phyloP scores from a whole-genome alignment of 2,888 invertebrate genomes.

The Drosophila monieri region DNA sequence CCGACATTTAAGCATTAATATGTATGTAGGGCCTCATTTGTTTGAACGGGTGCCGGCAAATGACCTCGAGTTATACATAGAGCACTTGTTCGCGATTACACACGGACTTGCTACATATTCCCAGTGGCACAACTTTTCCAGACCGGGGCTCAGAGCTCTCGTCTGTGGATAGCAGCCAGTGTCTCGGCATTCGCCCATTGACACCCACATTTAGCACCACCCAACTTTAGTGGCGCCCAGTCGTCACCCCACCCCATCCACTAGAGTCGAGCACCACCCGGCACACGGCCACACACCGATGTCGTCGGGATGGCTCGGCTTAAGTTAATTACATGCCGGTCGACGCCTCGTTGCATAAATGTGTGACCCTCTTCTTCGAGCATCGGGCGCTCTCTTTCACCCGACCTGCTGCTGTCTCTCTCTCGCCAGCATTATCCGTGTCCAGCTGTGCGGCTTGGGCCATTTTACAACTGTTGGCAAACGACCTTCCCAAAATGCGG shows the following conservation, averaged over 20 bases:
- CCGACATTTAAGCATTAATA: not conserved
- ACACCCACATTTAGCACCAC: constrained; percentile 19
- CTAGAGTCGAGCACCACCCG: not conserved
- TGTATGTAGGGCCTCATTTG: constrained; percentile 30
- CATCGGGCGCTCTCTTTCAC: constrained; percentile 18
- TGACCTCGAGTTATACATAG: constrained; percentile 57
- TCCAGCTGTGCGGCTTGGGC: constrained; percentile 65
- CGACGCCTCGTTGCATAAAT: constrained; percentile 74
- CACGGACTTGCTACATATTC: not conserved
- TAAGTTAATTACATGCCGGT: constrained; percentile 79
- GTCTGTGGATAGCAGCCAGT: constrained; percentile 26
- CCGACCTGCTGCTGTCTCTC: constrained; percentile 8
- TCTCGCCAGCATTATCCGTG: constrained; percentile 16
- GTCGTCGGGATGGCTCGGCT: constrained; percentile 59
- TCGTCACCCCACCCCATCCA: not conserved
- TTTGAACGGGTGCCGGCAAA: constrained; percentile 69
- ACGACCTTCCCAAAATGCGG: constrained; percentile 72
- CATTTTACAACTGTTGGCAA: constrained; percentile 73
- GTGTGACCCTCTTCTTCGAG: constrained; percentile 52
- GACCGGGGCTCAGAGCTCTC: constrained; percentile 12
- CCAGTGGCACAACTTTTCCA: not conserved
- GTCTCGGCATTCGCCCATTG: constrained; percentile 24
- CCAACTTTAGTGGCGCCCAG: constrained; percentile 7
- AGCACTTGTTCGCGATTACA: constrained; percentile 19
- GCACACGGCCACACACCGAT: constrained; percentile 22